Evolutionary conservation across 2,797 vertebrate species (phyloP).

Genomic region (Cyclura pinguis): DNA sequence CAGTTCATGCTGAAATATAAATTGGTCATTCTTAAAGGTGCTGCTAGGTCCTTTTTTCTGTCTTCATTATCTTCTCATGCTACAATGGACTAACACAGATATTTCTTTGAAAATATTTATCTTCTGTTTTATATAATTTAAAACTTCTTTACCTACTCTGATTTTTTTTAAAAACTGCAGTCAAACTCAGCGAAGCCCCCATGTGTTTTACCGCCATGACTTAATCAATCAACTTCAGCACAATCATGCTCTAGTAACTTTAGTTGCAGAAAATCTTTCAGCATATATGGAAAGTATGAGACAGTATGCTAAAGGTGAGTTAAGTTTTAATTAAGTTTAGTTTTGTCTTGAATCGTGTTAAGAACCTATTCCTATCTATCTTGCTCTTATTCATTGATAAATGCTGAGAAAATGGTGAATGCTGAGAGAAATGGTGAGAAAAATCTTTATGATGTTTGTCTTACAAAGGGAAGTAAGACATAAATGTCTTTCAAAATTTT

Average conservation of each 20-base stretch:
- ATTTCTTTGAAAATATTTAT: too few species aligned
- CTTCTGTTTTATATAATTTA: too few species aligned
- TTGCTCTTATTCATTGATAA: background rate
- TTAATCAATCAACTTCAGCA: slow-evolving; percentile 99
- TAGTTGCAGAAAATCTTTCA: slow-evolving; percentile 98
- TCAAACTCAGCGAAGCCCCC: slow-evolving; percentile 98
- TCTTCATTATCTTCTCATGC: too few species aligned
- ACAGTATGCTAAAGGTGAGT: slow-evolving; percentile 95
- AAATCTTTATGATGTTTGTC: background rate
- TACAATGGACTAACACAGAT: too few species aligned
- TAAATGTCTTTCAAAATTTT: background rate
- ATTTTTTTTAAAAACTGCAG: slow-evolving; percentile 78
- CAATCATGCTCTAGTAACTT: slow-evolving; percentile 97
- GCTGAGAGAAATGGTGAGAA: background rate
- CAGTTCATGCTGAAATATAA: too few species aligned
- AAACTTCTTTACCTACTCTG: background rate
- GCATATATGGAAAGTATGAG: slow-evolving; percentile 99
- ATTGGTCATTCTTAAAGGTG: too few species aligned
- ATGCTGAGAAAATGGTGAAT: background rate
- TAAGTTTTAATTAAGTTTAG: slow-evolving; percentile 20
- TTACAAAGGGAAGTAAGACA: background rate
- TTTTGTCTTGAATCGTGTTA: slow-evolving; percentile 6
- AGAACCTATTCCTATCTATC: background rate
- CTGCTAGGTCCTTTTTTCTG: too few species aligned
- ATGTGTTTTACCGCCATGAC: slow-evolving; percentile 98